Evolutionary conservation across 37 sponge, comb jelly and placozoan genomes (phyloP).

Genomic region (Haliclona indistincta): DNA sequence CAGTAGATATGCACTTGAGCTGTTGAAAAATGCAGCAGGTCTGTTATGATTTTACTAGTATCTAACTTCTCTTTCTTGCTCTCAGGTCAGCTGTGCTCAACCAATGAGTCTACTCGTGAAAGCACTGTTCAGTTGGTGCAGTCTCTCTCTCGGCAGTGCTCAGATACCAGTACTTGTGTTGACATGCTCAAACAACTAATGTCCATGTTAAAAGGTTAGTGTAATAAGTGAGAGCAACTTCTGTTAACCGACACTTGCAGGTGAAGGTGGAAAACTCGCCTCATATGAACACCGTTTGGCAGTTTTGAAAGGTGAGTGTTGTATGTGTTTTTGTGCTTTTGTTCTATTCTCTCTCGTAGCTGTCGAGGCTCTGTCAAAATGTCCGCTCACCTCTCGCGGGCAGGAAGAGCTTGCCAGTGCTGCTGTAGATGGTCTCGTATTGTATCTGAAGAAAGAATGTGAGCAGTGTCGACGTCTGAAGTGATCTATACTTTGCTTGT

Average conservation of each 20-base stretch:
- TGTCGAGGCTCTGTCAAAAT: conserved; percentile 12
- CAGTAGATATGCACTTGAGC: conserved; percentile 51
- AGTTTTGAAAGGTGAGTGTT: conserved; percentile 33
- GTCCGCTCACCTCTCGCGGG: conserved; percentile 44
- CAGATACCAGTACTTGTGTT: conserved; percentile 24
- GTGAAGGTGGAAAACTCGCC: conserved; percentile 34
- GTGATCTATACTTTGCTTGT: neutral
- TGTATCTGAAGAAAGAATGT: conserved; percentile 52
- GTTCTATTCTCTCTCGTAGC: neutral
- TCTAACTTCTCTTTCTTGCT: neutral
- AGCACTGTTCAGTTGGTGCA: conserved; percentile 16
- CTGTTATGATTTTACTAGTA: neutral
- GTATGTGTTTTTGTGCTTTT: neutral
- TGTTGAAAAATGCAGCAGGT: conserved; percentile 42
- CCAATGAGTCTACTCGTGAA: conserved; percentile 8
- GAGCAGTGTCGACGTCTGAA: neutral
- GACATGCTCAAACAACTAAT: conserved; percentile 18
- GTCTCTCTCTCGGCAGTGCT: conserved; percentile 53
- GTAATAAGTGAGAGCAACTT: neutral
- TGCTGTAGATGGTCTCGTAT: conserved; percentile 12
- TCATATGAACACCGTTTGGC: conserved; percentile 34
- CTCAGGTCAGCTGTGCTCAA: conserved; percentile 45
- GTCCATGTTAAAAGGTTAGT: conserved; percentile 3
- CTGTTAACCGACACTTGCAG: neutral
- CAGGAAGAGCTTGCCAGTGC: conserved; percentile 20